These are phyloP conservation scores for Craseonycteris thonglongyai DNA, from an alignment of 2,113 vertebrate genomes.

Conservation along the genomic window DNA sequence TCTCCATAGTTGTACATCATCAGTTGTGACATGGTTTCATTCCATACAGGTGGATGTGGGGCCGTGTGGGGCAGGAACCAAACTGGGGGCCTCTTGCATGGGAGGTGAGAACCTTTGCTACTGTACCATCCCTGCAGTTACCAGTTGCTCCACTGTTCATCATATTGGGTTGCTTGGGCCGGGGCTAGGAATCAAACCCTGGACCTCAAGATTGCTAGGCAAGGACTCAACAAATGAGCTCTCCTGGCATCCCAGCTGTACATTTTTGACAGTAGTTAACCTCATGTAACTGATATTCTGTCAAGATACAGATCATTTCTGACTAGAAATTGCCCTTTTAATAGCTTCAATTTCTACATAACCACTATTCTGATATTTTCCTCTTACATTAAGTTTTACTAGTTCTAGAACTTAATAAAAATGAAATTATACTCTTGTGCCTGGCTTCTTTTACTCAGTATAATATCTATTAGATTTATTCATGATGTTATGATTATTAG, in stretches of 20 bases:
- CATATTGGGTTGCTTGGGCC: too few species aligned
- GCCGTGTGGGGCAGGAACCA: too few species aligned
- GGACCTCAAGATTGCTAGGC: too few species aligned
- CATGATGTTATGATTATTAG: neutral
- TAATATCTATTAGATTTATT: neutral
- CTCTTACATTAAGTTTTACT: neutral
- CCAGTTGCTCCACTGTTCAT: too few species aligned
- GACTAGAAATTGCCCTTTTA: neutral
- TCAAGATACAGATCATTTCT: neutral
- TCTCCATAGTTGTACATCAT: too few species aligned
- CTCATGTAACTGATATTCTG: neutral
- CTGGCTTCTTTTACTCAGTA: neutral
- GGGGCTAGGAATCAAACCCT: too few species aligned
- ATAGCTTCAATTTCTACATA: neutral
- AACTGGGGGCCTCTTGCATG: too few species aligned
- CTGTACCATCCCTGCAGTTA: too few species aligned
- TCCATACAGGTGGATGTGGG: too few species aligned
- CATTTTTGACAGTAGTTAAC: neutral
- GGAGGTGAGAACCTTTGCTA: too few species aligned
- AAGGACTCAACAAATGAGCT: too few species aligned
- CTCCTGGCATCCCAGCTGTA: neutral
- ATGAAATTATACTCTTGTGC: neutral
- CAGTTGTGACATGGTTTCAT: too few species aligned
- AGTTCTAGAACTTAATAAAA: neutral
- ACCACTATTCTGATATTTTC: neutral